Evolutionary conservation across 2,797 vertebrate species (phyloP), one percentile per base, ranked within the genome.

Genomic region (Pyrocephalus nanus): DNA sequence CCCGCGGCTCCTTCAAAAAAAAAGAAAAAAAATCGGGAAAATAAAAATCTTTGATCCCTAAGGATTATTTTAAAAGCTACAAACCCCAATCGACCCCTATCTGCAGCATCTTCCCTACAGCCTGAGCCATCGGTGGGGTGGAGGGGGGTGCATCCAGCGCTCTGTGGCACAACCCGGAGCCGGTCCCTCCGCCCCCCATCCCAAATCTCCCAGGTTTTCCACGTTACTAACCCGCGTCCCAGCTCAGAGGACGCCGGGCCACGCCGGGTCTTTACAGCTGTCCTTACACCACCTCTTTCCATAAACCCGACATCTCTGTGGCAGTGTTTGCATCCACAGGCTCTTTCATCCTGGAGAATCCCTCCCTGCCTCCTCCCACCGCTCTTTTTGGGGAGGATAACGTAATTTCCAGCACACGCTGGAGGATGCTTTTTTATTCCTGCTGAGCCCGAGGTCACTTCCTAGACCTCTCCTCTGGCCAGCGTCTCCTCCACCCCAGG

Each of bases 311-410:
- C 80, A 92, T 77, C 93, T 93, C 88, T n/a, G 69, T 93, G 78
- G 86, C 12, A 80, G 82, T 19, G 78, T 92, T 94, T 60, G 91
- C 66, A 77, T 79, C 91, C 73, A 79, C 81, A 80, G 81, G 84
- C 93, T 97, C 93, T 97, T 94, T 96, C 86, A 93, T 83, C 89
- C 86, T 16, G 50, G 91, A 94, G 96, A 94, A 96, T 93, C 79
- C 87, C 89, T 95, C 85, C 75, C 71, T 48, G 85, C 93, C 95
- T 95, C 91, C 88, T 92, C 93, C 89, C 87, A 85, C 76, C 36
- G 60, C 81, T 86, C 86, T 65, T 95, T 86, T 73, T 61, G 53
- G 62, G n/a, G 30, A 91, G 61, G 89, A 92, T 80, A 93, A 96
- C 3, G 80, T 66, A 58, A 90, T 94, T 92, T 77, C 70, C 92